These are phyloP conservation scores for Fringilla coelebs DNA, from an alignment of 2,797 vertebrate species.

Conservation along the genomic window DNA sequence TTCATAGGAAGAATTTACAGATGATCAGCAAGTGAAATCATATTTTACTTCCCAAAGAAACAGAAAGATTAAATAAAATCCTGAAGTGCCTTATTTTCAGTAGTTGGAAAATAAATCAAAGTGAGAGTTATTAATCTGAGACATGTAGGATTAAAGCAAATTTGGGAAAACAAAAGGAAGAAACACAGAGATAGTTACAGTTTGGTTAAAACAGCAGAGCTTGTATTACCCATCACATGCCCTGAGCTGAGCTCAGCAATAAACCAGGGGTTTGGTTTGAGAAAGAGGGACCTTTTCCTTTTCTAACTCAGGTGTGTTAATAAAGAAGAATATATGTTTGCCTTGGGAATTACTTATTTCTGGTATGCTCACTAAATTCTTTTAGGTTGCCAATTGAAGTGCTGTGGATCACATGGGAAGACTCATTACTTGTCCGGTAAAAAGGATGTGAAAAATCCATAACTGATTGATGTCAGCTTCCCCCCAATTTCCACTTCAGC, in stretches of 20 bases:
- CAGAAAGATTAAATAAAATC: background rate
- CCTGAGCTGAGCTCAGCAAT: background rate
- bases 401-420: background rate
- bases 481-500: constrained; percentile 1
- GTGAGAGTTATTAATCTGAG: background rate
- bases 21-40: background rate
- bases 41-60: background rate
- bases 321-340: background rate
- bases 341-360: background rate
- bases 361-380: background rate
- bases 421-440: background rate
- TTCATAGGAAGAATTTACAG: background rate
- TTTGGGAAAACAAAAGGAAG: background rate
- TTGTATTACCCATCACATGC: fast-evolving
- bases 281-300: background rate
- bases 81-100: background rate
- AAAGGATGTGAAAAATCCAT: background rate
- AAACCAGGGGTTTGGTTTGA: background rate
- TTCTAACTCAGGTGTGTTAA: background rate
- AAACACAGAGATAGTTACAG: background rate
- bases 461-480: background rate
- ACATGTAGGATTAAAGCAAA: background rate
- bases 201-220: background rate
- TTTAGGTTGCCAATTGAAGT: background rate
- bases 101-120: background rate